Evolutionary conservation across 2,113 vertebrate genomes (phyloP).

Genomic region (Synodontis membranacea): DNA sequence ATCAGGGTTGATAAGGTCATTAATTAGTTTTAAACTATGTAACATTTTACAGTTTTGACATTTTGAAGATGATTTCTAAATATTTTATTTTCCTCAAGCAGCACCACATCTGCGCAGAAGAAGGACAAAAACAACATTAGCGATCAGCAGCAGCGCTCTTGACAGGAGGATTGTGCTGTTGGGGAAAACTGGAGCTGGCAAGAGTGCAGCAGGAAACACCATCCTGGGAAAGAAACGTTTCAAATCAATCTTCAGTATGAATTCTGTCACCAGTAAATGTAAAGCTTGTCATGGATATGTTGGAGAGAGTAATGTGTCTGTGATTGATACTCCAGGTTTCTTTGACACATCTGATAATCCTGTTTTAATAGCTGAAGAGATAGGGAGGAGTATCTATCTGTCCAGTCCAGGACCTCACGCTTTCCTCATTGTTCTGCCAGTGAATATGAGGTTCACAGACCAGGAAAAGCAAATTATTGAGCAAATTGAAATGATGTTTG

Average conservation of each 20-base stretch:
- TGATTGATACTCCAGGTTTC: slow-evolving; percentile 50
- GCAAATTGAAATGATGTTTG: slow-evolving; percentile 5
- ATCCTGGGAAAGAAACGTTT: slow-evolving; percentile 35
- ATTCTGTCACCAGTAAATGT: neutral
- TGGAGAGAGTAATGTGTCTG: neutral
- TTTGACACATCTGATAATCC: slow-evolving; percentile 37
- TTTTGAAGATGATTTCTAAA: too few species aligned
- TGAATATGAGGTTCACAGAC: neutral
- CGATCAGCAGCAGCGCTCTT: too few species aligned
- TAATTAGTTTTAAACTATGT: neutral
- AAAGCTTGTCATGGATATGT: neutral
- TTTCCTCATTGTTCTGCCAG: slow-evolving; percentile 37
- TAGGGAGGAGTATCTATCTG: slow-evolving; percentile 6
- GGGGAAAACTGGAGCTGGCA: slow-evolving; percentile 41
- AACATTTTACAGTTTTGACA: neutral
- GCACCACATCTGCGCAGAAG: too few species aligned
- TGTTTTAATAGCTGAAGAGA: too few species aligned
- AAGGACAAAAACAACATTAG: too few species aligned
- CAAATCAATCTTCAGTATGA: neutral
- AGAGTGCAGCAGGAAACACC: slow-evolving; percentile 29
- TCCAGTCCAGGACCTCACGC: slow-evolving; percentile 50
- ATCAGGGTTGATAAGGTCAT: too few species aligned
- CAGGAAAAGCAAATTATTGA: too few species aligned
- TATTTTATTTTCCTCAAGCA: too few species aligned
- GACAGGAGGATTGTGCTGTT: slow-evolving; percentile 40